Percentiles rank a stretch among this genome's conserved stretches.
Conservation (phyloP, 1,140 invertebrate genomes). For the Aleiodes sp. region DNA sequence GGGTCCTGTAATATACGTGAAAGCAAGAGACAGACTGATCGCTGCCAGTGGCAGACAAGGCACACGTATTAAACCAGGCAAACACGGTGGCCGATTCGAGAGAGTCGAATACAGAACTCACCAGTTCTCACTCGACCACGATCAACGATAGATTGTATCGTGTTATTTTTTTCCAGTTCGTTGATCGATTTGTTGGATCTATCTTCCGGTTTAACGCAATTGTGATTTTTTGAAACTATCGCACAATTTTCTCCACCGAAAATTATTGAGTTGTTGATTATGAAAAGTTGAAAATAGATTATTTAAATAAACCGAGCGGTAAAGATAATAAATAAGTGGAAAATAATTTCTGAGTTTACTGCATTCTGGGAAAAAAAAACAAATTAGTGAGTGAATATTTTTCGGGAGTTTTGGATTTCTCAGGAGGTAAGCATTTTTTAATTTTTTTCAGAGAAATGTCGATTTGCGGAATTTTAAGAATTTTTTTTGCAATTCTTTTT, state of each 20-base stretch:
- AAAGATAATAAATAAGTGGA: too few species aligned
- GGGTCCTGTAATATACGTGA: neutral
- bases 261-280: neutral
- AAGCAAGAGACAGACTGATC: slow-evolving; percentile 11
- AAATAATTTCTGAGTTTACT: too few species aligned
- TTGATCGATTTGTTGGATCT: slow-evolving; percentile 43
- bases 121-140: slow-evolving; percentile 63
- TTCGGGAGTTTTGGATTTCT: too few species aligned
- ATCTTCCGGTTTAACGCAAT: neutral
- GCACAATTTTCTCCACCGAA: neutral
- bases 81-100: neutral
- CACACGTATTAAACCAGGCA: slow-evolving; percentile 2
- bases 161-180: slow-evolving; percentile 43
- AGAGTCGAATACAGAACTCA: slow-evolving; percentile 38
- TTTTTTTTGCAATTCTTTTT: neutral
- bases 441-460: too few species aligned
- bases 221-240: neutral
- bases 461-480: neutral
- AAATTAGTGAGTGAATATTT: too few species aligned
- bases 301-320: neutral
- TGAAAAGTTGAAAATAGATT: neutral
- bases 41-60: slow-evolving; percentile 8
- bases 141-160: slow-evolving; percentile 61
- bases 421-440: neutral
- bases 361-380: too few species aligned